Percentiles rank a stretch among this genome's conserved stretches.
phyloP scores from a whole-genome alignment of 2,888 invertebrate species.

The Campoplex nolae region DNA sequence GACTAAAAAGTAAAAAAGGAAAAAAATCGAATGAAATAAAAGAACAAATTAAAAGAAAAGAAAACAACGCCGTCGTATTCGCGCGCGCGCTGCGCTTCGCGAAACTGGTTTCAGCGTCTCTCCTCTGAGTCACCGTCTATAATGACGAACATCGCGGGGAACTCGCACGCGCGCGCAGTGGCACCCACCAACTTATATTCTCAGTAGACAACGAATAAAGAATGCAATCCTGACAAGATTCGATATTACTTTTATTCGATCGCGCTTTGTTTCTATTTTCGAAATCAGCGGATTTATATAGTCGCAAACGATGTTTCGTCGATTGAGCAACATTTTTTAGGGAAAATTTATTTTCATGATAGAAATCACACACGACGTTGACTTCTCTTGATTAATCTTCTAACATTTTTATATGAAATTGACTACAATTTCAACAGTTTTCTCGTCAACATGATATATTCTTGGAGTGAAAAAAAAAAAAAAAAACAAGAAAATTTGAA shows the following conservation, averaged over 20 bases:
- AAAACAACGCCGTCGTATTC: slow-evolving; percentile 61
- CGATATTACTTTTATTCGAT: slow-evolving; percentile 44
- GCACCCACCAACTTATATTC: slow-evolving; percentile 57
- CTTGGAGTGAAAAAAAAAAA: slow-evolving; percentile 5
- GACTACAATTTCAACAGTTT: background rate
- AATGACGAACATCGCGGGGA: slow-evolving; percentile 78
- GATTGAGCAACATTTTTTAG: background rate
- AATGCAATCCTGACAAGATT: slow-evolving; percentile 37
- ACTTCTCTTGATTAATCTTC: background rate
- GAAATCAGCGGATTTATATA: background rate
- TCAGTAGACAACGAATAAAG: slow-evolving; percentile 7
- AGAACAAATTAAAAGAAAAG: slow-evolving; percentile 51
- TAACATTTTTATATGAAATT: background rate
- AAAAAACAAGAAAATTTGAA: background rate
- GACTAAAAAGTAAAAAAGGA: slow-evolving; percentile 71
- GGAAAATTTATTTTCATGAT: background rate
- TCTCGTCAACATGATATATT: background rate
- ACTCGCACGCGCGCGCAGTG: slow-evolving; percentile 64
- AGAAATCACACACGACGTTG: background rate
- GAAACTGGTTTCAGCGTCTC: slow-evolving; percentile 79
- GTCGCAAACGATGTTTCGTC: background rate
- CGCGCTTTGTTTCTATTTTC: slow-evolving; percentile 17
- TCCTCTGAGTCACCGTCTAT: slow-evolving; percentile 82
- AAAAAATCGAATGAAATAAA: slow-evolving; percentile 49
- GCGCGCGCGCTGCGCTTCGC: slow-evolving; percentile 70